phyloP scores from a whole-genome alignment of 2,888 invertebrate species.

The Conchocele bisecta region DNA sequence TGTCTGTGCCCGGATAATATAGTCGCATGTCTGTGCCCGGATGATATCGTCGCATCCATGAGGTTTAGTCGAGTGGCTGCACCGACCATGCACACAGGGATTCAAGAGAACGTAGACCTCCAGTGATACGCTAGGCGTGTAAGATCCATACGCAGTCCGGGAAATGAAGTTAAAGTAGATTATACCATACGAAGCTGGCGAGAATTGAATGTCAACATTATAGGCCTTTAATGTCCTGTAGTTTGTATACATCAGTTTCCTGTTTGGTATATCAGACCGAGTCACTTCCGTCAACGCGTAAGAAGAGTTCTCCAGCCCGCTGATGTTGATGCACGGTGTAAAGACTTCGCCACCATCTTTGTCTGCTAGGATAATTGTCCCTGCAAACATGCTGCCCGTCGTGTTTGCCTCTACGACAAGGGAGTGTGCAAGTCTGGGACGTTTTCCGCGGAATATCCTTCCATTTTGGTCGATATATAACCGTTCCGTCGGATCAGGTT shows the following conservation, averaged over 20 bases:
- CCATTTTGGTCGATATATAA: conserved; percentile 33
- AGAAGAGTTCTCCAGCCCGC: conserved; percentile 30
- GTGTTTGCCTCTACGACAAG: conserved; percentile 31
- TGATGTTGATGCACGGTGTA: conserved; percentile 1
- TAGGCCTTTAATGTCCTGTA: conserved; percentile 36
- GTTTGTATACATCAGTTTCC: conserved; percentile 14
- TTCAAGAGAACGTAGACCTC: conserved; percentile 36
- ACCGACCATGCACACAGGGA: conserved; percentile 57
- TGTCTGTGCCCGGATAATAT: too few relatives aligned
- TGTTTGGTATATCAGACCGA: neutral
- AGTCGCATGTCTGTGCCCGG: too few relatives aligned
- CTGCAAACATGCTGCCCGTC: conserved; percentile 17
- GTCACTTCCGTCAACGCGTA: neutral
- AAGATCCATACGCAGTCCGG: conserved; percentile 4
- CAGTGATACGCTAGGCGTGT: conserved; percentile 38
- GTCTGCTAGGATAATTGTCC: conserved; percentile 31
- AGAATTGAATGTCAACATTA: conserved; percentile 21
- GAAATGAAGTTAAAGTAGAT: conserved; percentile 46
- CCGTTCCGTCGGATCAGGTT: conserved; percentile 31
- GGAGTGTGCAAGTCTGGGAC: conserved; percentile 18
- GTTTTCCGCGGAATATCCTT: conserved; percentile 17
- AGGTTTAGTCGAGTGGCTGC: conserved; percentile 24
- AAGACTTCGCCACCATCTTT: conserved; percentile 40
- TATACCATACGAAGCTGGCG: conserved; percentile 23
- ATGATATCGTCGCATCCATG: too few relatives aligned